Base-by-base conservation (phyloP, 2,113 vertebrate species). In the Donacobius atricapilla region DNA sequence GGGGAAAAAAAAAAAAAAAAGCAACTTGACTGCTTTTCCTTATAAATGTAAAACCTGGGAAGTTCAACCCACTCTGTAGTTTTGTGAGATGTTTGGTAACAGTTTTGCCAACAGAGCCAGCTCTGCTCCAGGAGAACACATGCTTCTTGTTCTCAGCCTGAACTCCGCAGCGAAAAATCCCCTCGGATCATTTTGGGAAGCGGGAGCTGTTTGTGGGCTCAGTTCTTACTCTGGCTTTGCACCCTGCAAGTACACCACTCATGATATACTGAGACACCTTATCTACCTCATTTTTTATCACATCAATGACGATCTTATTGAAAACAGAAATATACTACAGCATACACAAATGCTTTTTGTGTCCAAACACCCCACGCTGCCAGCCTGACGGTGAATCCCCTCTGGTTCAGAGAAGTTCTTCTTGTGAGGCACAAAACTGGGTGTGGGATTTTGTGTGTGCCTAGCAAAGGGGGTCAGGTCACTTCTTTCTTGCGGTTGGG, bases 91-190 rank as follows among this genome's bases (percentile, higher is more conserved):
- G 58, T 70, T 95, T 92, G 81, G 20, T 66, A 93, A 83, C 95
- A 94, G 96, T 95, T 97, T 95, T 96, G 95, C 96, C 91, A 94
- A 96, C 95, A 97, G 83, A 92, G 33, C 30, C 91, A 87, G 91
- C 76, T 58, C 72, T 73, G 89, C 48, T 70, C 8, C 0, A 33
- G 48, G 40, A 83, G 58, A 96, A 93, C 96, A 97, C 96, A 97
- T 96, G 96, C 80, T 97, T 70, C 93, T 28, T 80, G 39, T 91
- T 93, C 95, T 89, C 95, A 89, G 92, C 35, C 68, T 77, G 23
- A 88, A 79, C 50, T 68, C 35, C 1, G 2, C 47, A 68, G 76
- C 0, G 4, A 83, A 93, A 83, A 94, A 73, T 3, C 17, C 17
- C 35, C 80, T 56, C 1, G 2, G 51, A 81, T 71, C 11, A 8